A percentile compares a stretch with the other conserved stretches of the same genome.
Evolutionary conservation across 1,140 invertebrate genomes (phyloP).

Genomic region (Drosophila insularis): DNA sequence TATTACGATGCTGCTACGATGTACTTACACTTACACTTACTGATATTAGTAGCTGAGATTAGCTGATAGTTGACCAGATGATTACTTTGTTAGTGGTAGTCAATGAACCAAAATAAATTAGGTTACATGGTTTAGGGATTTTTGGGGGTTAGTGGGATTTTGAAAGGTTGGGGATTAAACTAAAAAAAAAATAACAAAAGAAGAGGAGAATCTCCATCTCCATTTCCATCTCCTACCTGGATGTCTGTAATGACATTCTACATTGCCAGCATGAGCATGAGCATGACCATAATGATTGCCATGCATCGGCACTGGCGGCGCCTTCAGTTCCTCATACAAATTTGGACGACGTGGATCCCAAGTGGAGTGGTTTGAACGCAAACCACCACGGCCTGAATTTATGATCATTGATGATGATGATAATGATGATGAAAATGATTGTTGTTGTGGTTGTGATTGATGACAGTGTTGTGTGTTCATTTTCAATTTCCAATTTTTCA

Average conservation of each 20-base stretch:
- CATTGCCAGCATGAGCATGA: slow-evolving; percentile 83
- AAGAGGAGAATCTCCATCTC: slow-evolving; percentile 17
- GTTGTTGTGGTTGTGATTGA: background rate
- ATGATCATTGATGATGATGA: slow-evolving; percentile 18
- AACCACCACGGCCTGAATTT: slow-evolving; percentile 73
- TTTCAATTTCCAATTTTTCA: slow-evolving; percentile 75
- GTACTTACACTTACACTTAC: slow-evolving; percentile 43
- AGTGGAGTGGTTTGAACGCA: slow-evolving; percentile 88
- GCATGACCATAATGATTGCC: slow-evolving; percentile 73
- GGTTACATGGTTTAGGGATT: background rate
- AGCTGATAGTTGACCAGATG: slow-evolving; percentile 41
- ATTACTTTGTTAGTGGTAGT: slow-evolving; percentile 50
- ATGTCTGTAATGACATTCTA: slow-evolving; percentile 85
- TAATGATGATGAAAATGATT: slow-evolving; percentile 22
- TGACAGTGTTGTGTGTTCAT: slow-evolving; percentile 39
- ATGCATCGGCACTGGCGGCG: slow-evolving; percentile 83
- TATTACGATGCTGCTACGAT: slow-evolving; percentile 41
- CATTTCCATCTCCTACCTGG: slow-evolving; percentile 83
- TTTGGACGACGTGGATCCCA: slow-evolving; percentile 93
- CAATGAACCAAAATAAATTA: slow-evolving; percentile 28
- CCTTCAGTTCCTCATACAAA: slow-evolving; percentile 90
- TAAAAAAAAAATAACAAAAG: slow-evolving; percentile 34
- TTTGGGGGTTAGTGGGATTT: slow-evolving; percentile 1
- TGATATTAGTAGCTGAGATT: slow-evolving; percentile 33
- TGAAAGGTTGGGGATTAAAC: background rate